Percentiles rank a stretch among this genome's conserved stretches.
These are phyloP conservation scores for Sepioteuthis lessoniana DNA, from an alignment of 2,888 invertebrate genomes.

Conservation along the genomic window DNA sequence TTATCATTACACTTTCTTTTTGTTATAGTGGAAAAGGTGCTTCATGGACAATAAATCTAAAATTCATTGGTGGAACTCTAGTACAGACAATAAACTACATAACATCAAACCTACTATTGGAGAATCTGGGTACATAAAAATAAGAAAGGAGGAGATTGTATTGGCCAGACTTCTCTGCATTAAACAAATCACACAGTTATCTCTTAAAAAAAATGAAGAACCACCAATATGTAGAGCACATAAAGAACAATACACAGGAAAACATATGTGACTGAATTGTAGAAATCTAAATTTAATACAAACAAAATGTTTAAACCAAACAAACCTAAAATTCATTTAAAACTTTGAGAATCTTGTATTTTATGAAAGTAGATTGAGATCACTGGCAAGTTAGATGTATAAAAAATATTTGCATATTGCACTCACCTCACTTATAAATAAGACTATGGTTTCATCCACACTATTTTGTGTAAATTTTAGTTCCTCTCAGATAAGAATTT, in stretches of 20 bases:
- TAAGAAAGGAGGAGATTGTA: no score
- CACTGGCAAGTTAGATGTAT: neutral
- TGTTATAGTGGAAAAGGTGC: neutral
- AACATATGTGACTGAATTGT: no score
- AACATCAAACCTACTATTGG: no score
- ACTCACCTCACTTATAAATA: neutral
- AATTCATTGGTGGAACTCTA: neutral
- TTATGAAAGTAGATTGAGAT: neutral
- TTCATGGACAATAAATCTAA: neutral
- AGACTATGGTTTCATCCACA: neutral
- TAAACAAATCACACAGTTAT: no score
- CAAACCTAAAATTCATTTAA: neutral
- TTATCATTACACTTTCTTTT: no score
- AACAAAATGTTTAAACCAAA: neutral
- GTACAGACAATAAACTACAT: no score
- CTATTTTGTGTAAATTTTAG: neutral
- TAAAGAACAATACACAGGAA: no score
- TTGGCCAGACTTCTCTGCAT: no score
- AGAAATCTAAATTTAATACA: no score
- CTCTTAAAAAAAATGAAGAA: no score
- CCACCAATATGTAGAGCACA: no score
- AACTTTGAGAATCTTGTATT: neutral
- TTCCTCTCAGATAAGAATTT: neutral
- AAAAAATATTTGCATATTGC: neutral
- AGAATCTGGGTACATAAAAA: no score